A percentile compares a stretch with the other conserved stretches of the same genome.
Conservation (phyloP, 2,888 invertebrate genomes). For the Danaus chrysippus region DNA sequence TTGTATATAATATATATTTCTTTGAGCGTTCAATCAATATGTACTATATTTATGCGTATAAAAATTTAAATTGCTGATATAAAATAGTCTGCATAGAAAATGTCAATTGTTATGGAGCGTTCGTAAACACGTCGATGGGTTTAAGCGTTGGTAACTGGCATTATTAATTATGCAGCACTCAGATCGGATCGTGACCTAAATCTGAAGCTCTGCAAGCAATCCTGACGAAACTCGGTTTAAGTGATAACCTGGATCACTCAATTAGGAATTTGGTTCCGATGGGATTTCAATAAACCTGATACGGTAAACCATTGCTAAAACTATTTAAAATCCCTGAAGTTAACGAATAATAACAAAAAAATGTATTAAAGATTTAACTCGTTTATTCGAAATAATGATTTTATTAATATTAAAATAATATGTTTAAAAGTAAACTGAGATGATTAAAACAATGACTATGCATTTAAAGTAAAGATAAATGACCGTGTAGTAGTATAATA, state of each 20-base stretch:
- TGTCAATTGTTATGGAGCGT: slow-evolving; percentile 1
- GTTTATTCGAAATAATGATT: too few relatives aligned
- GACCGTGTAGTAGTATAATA: slow-evolving; percentile 12
- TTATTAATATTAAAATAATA: too few relatives aligned
- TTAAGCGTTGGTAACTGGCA: slow-evolving; percentile 47
- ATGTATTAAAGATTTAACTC: too few relatives aligned
- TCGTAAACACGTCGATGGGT: slow-evolving; percentile 27
- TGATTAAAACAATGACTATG: background rate
- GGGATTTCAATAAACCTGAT: background rate
- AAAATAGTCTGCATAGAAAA: background rate
- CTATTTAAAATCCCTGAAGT: too few relatives aligned
- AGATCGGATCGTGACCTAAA: slow-evolving; percentile 59
- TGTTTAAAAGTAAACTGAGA: too few relatives aligned
- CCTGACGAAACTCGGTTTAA: slow-evolving; percentile 14
- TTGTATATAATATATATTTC: too few relatives aligned
- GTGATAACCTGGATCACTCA: background rate
- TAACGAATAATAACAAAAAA: too few relatives aligned
- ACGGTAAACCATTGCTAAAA: too few relatives aligned
- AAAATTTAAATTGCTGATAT: background rate
- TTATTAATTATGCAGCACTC: slow-evolving; percentile 64
- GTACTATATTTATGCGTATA: too few relatives aligned
- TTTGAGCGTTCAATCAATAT: too few relatives aligned
- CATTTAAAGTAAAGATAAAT: slow-evolving; percentile 10
- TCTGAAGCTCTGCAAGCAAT: slow-evolving; percentile 42
- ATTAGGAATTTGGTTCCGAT: background rate